These are phyloP conservation scores for Hydropotes inermis DNA, from an alignment of 2,113 vertebrate genomes.

Conservation along the genomic window DNA sequence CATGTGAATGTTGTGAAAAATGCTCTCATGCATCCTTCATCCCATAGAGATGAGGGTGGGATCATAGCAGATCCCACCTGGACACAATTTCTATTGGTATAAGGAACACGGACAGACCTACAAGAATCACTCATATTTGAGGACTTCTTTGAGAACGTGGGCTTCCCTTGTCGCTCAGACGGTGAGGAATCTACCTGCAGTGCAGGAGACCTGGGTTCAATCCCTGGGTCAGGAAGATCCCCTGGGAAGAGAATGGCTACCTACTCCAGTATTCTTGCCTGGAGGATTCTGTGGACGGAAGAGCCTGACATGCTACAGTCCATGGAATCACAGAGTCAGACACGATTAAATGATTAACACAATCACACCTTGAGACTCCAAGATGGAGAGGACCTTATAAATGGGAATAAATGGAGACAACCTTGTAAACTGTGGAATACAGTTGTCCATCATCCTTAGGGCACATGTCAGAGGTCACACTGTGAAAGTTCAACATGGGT, in stretches of 20 bases:
- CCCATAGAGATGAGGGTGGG: background rate
- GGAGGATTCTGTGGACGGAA: background rate
- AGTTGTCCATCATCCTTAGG: background rate
- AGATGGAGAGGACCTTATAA: background rate
- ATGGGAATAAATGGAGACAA: background rate
- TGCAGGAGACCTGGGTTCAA: background rate
- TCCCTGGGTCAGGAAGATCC: background rate
- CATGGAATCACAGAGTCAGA: background rate
- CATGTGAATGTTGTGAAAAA: background rate
- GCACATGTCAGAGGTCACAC: background rate
- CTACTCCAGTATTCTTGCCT: background rate
- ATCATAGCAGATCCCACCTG: background rate
- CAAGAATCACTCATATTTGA: background rate
- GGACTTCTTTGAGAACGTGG: background rate
- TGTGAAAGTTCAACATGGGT: no score
- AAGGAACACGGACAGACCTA: background rate
- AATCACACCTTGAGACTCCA: background rate
- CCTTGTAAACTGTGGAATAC: background rate
- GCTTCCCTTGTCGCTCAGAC: background rate
- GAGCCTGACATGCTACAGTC: accelerated
- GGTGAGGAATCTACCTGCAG: background rate
- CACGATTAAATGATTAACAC: background rate
- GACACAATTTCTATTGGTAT: background rate
- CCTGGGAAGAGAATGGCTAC: background rate
- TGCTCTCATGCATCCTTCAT: background rate